Conservation (phyloP, 2,797 vertebrate genomes). For the Falco concolor region DNA sequence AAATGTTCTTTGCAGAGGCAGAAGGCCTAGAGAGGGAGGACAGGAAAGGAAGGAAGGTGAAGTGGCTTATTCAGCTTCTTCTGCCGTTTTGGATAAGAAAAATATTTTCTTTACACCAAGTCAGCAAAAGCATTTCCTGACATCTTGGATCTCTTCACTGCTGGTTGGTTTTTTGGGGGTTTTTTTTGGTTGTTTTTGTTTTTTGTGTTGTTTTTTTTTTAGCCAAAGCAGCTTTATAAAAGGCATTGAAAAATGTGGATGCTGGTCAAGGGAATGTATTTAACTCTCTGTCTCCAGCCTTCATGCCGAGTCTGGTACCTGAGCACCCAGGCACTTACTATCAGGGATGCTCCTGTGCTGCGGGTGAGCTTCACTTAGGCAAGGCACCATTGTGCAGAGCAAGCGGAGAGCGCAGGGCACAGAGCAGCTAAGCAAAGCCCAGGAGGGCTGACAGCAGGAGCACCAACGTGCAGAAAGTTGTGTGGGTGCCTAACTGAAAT, state of each 20-base stretch:
- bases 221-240: not conserved
- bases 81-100: slow-evolving; percentile 5
- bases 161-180: not conserved
- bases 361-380: not conserved
- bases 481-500: not conserved
- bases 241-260: not conserved
- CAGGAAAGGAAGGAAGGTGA: slow-evolving; percentile 52
- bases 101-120: slow-evolving; percentile 15
- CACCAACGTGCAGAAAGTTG: not conserved
- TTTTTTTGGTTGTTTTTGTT: not conserved
- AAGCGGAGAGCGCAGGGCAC: accelerated
- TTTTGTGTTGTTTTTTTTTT: not conserved
- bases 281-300: not conserved
- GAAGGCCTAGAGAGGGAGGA: not conserved
- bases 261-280: not conserved
- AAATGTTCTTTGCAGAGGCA: not conserved
- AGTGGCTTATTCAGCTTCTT: slow-evolving; percentile 49
- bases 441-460: not conserved
- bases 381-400: not conserved
- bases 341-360: not conserved
- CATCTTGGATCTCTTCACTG: not conserved
- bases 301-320: not conserved
- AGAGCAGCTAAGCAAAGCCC: not conserved
- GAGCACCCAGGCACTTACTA: not conserved
- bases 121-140: slow-evolving; percentile 63